Percentiles rank a stretch among this genome's conserved stretches.
Evolutionary conservation across 2,113 vertebrate genomes (phyloP).

Genomic region (Notechis scutatus): DNA sequence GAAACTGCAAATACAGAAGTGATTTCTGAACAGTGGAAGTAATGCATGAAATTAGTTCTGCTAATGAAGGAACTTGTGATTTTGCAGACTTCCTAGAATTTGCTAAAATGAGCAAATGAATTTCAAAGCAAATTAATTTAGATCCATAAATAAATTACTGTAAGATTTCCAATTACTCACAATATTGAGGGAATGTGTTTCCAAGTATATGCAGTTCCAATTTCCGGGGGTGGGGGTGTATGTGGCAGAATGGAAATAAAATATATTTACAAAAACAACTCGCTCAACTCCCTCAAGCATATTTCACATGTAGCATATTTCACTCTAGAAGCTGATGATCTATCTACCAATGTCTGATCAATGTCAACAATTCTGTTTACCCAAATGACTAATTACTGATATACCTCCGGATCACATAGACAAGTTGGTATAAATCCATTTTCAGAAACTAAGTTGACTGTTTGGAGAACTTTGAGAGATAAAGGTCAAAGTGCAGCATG

Average conservation of each 20-base stretch:
- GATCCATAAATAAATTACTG: background rate
- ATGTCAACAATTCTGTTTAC: constrained; percentile 9
- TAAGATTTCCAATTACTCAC: background rate
- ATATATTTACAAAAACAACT: background rate
- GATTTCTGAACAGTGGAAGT: background rate
- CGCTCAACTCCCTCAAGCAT: background rate
- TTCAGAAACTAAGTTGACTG: background rate
- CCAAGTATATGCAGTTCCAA: background rate
- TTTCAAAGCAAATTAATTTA: background rate
- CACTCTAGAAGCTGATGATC: background rate
- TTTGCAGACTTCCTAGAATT: too few relatives aligned
- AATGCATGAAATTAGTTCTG: background rate
- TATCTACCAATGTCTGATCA: background rate
- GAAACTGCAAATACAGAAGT: background rate
- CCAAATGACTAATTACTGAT: constrained; percentile 20
- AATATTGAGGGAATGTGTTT: background rate
- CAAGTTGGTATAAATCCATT: background rate
- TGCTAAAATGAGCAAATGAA: background rate
- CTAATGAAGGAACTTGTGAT: background rate
- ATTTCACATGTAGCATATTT: background rate
- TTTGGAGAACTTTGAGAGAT: background rate
- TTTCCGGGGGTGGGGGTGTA: background rate
- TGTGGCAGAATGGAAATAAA: background rate
- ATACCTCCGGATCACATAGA: background rate
- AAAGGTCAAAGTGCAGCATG: background rate